Percentiles rank a stretch among this genome's conserved stretches.
Evolutionary conservation across 2,888 invertebrate species (phyloP).

Genomic region (Tillus elongatus): DNA sequence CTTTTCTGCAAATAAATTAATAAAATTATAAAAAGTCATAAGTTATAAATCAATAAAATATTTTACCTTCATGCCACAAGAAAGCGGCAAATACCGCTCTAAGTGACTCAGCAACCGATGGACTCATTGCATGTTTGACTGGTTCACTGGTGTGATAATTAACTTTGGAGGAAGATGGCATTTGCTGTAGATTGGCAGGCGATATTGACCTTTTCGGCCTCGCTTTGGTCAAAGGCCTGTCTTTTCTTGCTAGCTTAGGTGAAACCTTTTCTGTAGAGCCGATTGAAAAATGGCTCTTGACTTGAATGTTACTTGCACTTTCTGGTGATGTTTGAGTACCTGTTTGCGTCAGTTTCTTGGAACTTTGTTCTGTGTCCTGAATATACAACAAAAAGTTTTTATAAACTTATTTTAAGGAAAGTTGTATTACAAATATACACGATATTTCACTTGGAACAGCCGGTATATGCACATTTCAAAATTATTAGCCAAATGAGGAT

Average conservation of each 20-base stretch:
- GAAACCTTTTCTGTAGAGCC: slow-evolving; percentile 45
- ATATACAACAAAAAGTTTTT: too few species aligned
- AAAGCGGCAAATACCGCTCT: slow-evolving; percentile 94
- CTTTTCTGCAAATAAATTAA: too few species aligned
- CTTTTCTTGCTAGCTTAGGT: slow-evolving; percentile 49
- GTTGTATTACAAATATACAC: too few species aligned
- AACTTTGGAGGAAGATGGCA: slow-evolving; percentile 35
- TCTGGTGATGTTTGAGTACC: slow-evolving; percentile 67
- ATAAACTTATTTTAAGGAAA: too few species aligned
- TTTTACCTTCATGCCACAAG: slow-evolving; percentile 83
- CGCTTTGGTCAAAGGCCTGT: slow-evolving; percentile 44
- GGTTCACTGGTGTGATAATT: slow-evolving; percentile 45
- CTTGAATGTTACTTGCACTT: slow-evolving; percentile 34
- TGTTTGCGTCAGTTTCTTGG: slow-evolving; percentile 49
- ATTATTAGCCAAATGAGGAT: too few species aligned
- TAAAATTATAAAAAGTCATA: too few species aligned
- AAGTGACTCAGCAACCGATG: slow-evolving; percentile 83
- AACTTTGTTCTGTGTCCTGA: slow-evolving; percentile 37
- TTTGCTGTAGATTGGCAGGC: slow-evolving; percentile 40
- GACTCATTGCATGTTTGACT: slow-evolving; percentile 77
- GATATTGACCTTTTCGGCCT: slow-evolving; percentile 43
- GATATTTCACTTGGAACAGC: too few species aligned
- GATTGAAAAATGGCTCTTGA: slow-evolving; percentile 51
- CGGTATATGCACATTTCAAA: too few species aligned
- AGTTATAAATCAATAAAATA: slow-evolving; percentile 6